Conservation (phyloP, 2,888 invertebrate species). For the Cheilosia grossa region DNA sequence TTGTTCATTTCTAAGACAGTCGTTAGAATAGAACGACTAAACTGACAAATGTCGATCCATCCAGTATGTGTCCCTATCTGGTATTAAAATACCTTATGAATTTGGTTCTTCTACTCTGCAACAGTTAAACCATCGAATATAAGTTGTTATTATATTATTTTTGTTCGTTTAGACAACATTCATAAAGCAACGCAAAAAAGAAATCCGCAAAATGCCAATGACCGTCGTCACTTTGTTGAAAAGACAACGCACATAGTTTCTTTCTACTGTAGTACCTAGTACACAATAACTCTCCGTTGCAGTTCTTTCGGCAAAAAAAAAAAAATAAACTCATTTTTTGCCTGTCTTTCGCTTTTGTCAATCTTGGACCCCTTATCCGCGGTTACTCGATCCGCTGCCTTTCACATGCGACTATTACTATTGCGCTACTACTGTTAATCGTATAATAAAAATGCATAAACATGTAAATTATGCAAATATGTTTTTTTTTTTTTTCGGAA, state of each 20-base stretch:
- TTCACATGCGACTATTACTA: slow-evolving; percentile 14
- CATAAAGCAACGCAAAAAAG: background rate
- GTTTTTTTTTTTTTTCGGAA: slow-evolving; percentile 13
- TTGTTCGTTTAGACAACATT: background rate
- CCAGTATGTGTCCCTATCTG: too few species aligned
- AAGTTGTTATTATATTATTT: background rate
- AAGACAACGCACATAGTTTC: background rate
- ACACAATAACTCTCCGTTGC: background rate
- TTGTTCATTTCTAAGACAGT: background rate
- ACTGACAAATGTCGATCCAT: too few species aligned
- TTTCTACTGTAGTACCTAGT: background rate
- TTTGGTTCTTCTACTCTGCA: background rate
- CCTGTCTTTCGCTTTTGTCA: slow-evolving; percentile 1
- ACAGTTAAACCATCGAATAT: slow-evolving; percentile 13
- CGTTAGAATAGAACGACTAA: background rate
- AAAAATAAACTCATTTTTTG: background rate
- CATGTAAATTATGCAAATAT: slow-evolving; percentile 31
- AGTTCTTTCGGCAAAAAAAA: background rate
- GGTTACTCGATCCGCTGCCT: background rate
- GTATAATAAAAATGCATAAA: slow-evolving; percentile 3
- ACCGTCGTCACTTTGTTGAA: slow-evolving; percentile 17
- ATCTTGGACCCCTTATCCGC: background rate
- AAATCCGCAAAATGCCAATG: slow-evolving; percentile 32
- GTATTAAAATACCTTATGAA: background rate
- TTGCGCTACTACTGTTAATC: slow-evolving; percentile 15